Evolutionary conservation across 2,797 vertebrate species (phyloP).

Genomic region (Zalophus californianus): DNA sequence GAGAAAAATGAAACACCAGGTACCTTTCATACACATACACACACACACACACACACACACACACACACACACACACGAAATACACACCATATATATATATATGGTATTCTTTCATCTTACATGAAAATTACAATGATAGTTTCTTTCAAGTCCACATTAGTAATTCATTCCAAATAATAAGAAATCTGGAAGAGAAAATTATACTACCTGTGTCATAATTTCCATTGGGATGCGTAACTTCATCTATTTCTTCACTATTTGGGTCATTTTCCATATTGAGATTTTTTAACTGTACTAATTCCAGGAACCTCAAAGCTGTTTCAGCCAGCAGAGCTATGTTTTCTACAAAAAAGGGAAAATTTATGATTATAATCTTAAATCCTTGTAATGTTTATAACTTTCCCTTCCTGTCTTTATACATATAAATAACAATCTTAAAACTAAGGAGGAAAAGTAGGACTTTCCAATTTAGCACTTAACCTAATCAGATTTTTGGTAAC

Average conservation of each 20-base stretch:
- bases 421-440: conserved; percentile 47
- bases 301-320: conserved; percentile 97
- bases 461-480: not conserved
- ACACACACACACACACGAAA: no score
- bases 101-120: not conserved
- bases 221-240: conserved; percentile 94
- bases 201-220: conserved; percentile 97
- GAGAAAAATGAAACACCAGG: not conserved
- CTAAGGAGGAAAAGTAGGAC: not conserved
- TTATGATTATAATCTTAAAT: not conserved
- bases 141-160: not conserved
- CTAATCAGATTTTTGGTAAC: conserved; percentile 16
- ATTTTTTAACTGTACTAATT: conserved; percentile 97
- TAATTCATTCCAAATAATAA: not conserved
- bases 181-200: conserved; percentile 1
- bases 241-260: conserved; percentile 94
- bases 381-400: not conserved
- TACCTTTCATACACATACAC: no score
- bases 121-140: not conserved
- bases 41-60: no score
- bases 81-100: no score
- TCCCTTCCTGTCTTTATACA: not conserved
- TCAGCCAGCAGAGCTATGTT: conserved; percentile 98
- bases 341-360: conserved; percentile 87
- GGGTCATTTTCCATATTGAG: conserved; percentile 95